These are phyloP conservation scores for Pagetopsis macropterus DNA, from an alignment of 2,797 vertebrate genomes.

Conservation along the genomic window DNA sequence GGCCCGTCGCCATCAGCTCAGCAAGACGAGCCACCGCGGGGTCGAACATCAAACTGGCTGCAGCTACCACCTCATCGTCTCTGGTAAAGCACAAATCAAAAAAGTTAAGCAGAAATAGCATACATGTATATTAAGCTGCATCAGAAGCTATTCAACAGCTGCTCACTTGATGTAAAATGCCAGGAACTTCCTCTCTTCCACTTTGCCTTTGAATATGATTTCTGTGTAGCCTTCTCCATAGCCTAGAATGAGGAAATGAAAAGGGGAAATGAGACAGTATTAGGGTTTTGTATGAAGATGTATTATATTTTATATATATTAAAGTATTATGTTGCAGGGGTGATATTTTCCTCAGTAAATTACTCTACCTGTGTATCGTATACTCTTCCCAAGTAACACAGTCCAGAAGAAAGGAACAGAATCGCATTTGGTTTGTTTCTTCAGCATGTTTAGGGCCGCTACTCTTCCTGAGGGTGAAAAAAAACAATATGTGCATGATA, in stretches of 20 bases:
- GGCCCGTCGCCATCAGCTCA: constrained; percentile 84
- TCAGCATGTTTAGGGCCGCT: constrained; percentile 90
- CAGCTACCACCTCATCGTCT: constrained; percentile 85
- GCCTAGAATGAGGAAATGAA: constrained; percentile 74
- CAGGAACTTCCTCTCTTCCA: constrained; percentile 87
- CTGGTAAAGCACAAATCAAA: constrained; percentile 66
- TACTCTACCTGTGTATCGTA: constrained; percentile 86
- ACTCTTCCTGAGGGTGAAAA: constrained; percentile 78
- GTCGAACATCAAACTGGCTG: constrained; percentile 89
- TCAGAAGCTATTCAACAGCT: neutral
- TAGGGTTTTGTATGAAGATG: neutral
- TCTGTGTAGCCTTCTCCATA: constrained; percentile 88
- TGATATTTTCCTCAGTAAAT: neutral
- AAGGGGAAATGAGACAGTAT: constrained; percentile 9
- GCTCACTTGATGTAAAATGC: constrained; percentile 91
- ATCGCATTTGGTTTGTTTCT: constrained; percentile 73
- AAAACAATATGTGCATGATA: neutral
- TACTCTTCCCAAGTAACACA: constrained; percentile 84
- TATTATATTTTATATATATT: neutral
- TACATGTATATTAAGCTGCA: neutral
- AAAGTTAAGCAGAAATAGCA: neutral
- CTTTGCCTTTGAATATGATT: constrained; percentile 87
- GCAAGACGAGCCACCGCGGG: constrained; percentile 85
- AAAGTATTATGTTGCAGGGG: constrained; percentile 11
- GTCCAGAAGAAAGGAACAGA: constrained; percentile 93